phyloP scores from a whole-genome alignment of 1,140 invertebrate species.

The Heliconius eleuchia region DNA sequence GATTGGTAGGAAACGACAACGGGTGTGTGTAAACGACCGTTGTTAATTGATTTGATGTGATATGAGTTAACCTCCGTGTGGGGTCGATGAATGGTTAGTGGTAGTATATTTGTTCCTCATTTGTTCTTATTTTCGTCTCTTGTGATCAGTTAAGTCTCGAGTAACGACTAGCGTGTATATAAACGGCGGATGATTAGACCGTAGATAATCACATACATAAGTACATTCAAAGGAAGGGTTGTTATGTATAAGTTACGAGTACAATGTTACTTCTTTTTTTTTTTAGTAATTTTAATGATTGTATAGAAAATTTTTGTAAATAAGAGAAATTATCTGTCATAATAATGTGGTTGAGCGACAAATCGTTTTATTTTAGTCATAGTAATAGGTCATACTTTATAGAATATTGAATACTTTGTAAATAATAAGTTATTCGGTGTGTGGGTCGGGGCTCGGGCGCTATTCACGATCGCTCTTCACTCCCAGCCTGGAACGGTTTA shows the following conservation, averaged over 20 bases:
- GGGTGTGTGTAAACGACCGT: constrained; percentile 50
- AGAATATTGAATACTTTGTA: constrained; percentile 67
- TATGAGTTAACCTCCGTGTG: constrained; percentile 57
- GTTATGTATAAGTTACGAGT: constrained; percentile 67
- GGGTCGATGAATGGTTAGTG: constrained; percentile 68
- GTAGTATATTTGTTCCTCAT: constrained; percentile 77
- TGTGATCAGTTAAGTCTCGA: constrained; percentile 78
- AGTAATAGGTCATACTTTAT: constrained; percentile 73
- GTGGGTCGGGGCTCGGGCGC: constrained; percentile 40
- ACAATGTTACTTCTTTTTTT: constrained; percentile 78
- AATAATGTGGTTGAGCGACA: constrained; percentile 78
- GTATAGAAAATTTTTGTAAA: constrained; percentile 77
- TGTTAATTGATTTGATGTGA: constrained; percentile 69
- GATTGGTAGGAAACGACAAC: constrained; percentile 47
- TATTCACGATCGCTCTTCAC: constrained; percentile 31
- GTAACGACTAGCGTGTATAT: constrained; percentile 69
- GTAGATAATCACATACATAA: constrained; percentile 52
- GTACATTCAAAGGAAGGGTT: constrained; percentile 73
- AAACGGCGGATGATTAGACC: constrained; percentile 54
- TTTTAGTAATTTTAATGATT: constrained; percentile 66
- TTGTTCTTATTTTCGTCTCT: constrained; percentile 68
- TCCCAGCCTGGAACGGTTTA: constrained; percentile 55
- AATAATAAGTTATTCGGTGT: constrained; percentile 69
- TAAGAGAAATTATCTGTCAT: constrained; percentile 80
- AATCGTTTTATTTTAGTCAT: constrained; percentile 80